Percentiles rank a stretch among this genome's conserved stretches.
Conservation (phyloP, 2,113 vertebrate genomes). For the Chionis minor region DNA sequence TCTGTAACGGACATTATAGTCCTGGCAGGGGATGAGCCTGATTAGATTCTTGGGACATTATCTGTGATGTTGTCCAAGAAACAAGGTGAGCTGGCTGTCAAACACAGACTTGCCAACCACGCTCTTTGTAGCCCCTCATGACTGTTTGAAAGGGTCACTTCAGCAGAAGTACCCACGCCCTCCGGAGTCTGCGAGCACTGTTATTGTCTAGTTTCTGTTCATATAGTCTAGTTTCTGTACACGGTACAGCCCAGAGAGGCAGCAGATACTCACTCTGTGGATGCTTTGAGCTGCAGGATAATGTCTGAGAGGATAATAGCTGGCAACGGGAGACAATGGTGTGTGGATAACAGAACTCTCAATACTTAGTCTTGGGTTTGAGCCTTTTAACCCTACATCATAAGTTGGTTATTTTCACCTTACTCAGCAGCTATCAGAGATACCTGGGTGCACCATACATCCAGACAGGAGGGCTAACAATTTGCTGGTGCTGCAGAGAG, state of each 20-base stretch:
- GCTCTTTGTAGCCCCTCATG: neutral
- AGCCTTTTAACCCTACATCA: neutral
- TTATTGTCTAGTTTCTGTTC: neutral
- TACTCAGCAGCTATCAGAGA: neutral
- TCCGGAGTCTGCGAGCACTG: neutral
- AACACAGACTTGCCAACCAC: neutral
- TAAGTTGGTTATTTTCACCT: neutral
- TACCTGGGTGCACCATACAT: neutral
- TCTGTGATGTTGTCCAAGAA: neutral
- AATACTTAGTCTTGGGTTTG: neutral
- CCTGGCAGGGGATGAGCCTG: neutral
- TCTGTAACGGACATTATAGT: neutral
- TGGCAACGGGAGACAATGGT: neutral
- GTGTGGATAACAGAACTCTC: neutral
- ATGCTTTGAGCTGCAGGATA: neutral
- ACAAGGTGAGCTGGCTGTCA: neutral
- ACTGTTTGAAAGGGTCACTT: neutral
- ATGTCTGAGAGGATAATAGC: neutral
- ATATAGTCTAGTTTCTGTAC: neutral
- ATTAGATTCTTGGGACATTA: neutral
- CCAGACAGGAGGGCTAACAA: neutral
- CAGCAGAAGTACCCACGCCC: neutral
- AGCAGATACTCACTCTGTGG: neutral
- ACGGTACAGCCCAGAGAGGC: neutral
- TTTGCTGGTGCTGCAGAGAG: neutral